Evolutionary conservation across 2,113 vertebrate species (phyloP).

Genomic region (Sphaerodactylus townsendi): DNA sequence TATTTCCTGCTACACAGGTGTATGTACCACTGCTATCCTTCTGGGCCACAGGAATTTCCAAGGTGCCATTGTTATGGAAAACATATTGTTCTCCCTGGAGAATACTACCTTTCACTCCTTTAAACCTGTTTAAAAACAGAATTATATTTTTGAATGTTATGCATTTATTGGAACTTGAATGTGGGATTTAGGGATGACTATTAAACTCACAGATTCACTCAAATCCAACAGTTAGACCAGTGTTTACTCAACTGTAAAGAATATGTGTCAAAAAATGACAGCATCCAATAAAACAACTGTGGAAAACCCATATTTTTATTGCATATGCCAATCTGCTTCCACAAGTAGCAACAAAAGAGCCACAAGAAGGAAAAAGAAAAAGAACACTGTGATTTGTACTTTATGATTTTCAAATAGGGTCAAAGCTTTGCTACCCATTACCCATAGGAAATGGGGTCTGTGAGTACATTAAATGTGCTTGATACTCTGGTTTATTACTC

Average conservation of each 20-base stretch:
- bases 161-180: not conserved
- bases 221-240: not conserved
- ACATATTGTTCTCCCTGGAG: slow-evolving; percentile 83
- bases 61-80: slow-evolving; percentile 89
- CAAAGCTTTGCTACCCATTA: too few species aligned
- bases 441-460: too few species aligned
- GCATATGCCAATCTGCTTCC: not conserved
- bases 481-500: too few species aligned
- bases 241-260: not conserved
- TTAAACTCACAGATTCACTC: not conserved
- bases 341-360: not conserved
- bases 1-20: slow-evolving; percentile 89
- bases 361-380: not conserved
- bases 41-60: slow-evolving; percentile 87
- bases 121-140: slow-evolving; percentile 83
- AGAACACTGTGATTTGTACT: not conserved
- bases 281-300: not conserved
- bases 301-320: not conserved
- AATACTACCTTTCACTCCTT: slow-evolving; percentile 83
- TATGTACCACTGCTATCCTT: slow-evolving; percentile 84
- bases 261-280: not conserved
- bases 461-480: too few species aligned
- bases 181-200: not conserved
- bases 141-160: slow-evolving; percentile 26
- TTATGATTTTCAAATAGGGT: not conserved